These are phyloP conservation scores for Poicephalus meyeri DNA, from an alignment of 2,113 vertebrate genomes.

Conservation along the genomic window DNA sequence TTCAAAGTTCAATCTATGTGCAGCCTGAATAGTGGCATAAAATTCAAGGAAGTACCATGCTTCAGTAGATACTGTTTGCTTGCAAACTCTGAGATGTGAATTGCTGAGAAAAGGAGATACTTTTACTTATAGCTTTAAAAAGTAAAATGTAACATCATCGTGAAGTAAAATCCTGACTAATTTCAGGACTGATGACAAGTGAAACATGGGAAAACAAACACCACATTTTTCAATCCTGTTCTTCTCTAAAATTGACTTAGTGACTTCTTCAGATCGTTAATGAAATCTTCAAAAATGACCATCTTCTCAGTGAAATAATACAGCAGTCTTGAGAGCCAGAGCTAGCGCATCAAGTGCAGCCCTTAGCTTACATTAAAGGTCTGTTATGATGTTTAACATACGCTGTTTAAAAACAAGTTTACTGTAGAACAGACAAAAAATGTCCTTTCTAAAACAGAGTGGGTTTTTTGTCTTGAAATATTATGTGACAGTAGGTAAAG, in stretches of 20 bases:
- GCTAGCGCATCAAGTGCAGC: not conserved
- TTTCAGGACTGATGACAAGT: not conserved
- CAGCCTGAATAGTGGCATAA: not conserved
- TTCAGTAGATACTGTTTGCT: accelerated
- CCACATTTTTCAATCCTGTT: not conserved
- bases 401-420: not conserved
- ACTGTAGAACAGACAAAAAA: not conserved
- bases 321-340: not conserved
- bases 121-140: not conserved
- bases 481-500: not conserved
- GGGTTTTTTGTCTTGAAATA: not conserved
- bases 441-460: not conserved
- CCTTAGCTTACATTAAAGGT: not conserved
- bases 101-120: not conserved
- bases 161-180: not conserved
- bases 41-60: not conserved
- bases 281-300: not conserved
- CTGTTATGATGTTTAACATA: not conserved
- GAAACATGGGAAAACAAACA: not conserved
- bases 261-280: not conserved
- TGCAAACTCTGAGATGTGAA: not conserved
- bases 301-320: not conserved
- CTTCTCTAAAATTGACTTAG: not conserved
- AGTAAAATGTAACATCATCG: not conserved
- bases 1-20: not conserved